Evolutionary conservation across 92 coral and sea anemone species (phyloP).

Genomic region (Palythoa grandis): DNA sequence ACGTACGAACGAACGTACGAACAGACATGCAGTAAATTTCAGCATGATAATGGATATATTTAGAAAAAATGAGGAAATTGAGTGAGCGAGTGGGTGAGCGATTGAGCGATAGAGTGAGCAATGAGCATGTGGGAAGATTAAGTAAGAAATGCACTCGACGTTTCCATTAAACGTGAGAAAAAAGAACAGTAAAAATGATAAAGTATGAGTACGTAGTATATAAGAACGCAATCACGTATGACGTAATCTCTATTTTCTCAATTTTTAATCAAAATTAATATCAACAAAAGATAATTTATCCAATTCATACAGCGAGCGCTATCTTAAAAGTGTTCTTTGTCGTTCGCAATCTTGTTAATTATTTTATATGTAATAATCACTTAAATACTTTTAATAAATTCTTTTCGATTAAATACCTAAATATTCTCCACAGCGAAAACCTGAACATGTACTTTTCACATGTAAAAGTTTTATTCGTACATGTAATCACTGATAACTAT

Average conservation of each 20-base stretch:
- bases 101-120: background rate
- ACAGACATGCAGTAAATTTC: background rate
- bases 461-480: no score
- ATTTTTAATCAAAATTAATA: background rate
- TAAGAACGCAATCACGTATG: constrained; percentile 29
- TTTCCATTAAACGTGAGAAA: background rate
- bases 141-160: background rate
- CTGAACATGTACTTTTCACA: no score
- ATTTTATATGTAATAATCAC: no score
- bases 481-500: no score
- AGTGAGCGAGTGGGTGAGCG: constrained; percentile 20
- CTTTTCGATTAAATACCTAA: no score
- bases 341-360: no score
- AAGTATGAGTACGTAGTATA: background rate
- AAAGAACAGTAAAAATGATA: background rate
- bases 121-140: no score
- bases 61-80: background rate
- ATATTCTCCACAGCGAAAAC: no score
- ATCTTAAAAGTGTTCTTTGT: background rate
- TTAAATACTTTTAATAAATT: no score
- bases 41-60: background rate
- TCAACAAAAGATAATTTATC: background rate
- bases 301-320: background rate
- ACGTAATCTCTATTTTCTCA: background rate
- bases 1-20: constrained; percentile 1